Percentiles rank a stretch among this genome's conserved stretches.
Evolutionary conservation across 2,888 invertebrate species (phyloP).

Genomic region (Cosmorhoe ocellata): DNA sequence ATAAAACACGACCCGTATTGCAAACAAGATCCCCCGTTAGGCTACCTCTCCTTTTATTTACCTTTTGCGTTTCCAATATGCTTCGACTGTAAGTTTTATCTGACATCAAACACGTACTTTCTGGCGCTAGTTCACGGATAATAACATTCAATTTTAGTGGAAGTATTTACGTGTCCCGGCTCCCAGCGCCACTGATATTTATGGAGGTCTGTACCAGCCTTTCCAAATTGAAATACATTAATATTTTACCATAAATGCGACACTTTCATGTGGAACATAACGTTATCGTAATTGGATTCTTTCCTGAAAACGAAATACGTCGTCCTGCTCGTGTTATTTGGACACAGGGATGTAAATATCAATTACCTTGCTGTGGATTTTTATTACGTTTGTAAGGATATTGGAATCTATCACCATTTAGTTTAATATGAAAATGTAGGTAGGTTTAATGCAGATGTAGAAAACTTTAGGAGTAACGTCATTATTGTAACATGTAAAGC

Average conservation of each 20-base stretch:
- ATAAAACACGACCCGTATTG: conserved; percentile 11
- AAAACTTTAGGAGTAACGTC: no score
- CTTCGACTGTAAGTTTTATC: conserved; percentile 38
- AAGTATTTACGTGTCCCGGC: conserved; percentile 76
- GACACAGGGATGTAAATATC: conserved; percentile 47
- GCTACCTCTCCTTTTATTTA: conserved; percentile 17
- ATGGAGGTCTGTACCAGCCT: conserved; percentile 78
- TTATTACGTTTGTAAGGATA: conserved; percentile 32
- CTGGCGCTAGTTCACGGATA: conserved; percentile 62
- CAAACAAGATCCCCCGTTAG: conserved; percentile 18
- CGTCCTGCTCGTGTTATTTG: conserved; percentile 51
- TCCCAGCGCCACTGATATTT: conserved; percentile 73
- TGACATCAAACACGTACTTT: conserved; percentile 46
- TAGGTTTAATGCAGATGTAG: no score
- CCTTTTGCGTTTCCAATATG: conserved; percentile 30
- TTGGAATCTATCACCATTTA: conserved; percentile 16
- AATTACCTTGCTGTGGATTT: conserved; percentile 41
- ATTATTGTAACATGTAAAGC: no score
- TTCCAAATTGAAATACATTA: conserved; percentile 82
- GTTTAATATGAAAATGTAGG: background rate
- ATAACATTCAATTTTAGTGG: conserved; percentile 78
- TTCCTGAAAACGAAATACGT: conserved; percentile 63
- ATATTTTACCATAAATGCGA: conserved; percentile 82
- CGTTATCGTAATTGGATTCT: conserved; percentile 81
- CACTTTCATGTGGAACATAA: conserved; percentile 79